These are phyloP conservation scores for Acrocephalus arundinaceus DNA, from an alignment of 2,113 vertebrate species.

Conservation along the genomic window DNA sequence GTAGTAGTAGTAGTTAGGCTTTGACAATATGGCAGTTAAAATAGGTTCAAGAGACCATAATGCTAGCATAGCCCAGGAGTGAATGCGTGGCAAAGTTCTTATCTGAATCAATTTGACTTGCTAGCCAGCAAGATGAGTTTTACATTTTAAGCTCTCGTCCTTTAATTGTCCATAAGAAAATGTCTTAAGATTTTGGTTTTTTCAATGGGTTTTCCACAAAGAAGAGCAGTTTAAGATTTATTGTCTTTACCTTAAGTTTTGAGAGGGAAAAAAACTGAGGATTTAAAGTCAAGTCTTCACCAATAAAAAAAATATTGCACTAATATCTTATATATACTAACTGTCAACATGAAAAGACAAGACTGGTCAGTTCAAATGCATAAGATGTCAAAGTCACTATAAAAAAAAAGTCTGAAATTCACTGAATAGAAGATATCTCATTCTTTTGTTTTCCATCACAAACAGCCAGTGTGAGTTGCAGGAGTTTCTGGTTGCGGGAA, in stretches of 20 bases:
- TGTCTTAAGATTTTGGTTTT: background rate
- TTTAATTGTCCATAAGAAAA: background rate
- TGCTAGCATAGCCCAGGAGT: accelerated
- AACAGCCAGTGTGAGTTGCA: background rate
- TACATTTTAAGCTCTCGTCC: background rate
- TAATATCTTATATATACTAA: background rate
- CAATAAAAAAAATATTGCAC: background rate
- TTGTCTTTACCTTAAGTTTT: background rate
- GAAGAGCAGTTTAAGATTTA: background rate
- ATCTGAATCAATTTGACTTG: background rate
- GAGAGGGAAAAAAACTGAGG: background rate
- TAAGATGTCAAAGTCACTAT: background rate
- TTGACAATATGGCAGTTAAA: background rate
- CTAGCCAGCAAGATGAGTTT: background rate
- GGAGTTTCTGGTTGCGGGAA: accelerated
- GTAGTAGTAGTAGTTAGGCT: background rate
- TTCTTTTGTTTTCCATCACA: background rate
- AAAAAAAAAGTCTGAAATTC: background rate
- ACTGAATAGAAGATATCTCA: background rate
- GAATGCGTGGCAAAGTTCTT: background rate
- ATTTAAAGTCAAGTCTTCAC: background rate
- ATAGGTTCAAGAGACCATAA: background rate
- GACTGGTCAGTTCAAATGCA: background rate
- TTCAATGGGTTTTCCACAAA: background rate
- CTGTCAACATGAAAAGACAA: background rate